A percentile compares a stretch with the other conserved stretches of the same genome.
phyloP scores from a whole-genome alignment of 2,888 invertebrate genomes.

The Gymnosoma rotundatum region DNA sequence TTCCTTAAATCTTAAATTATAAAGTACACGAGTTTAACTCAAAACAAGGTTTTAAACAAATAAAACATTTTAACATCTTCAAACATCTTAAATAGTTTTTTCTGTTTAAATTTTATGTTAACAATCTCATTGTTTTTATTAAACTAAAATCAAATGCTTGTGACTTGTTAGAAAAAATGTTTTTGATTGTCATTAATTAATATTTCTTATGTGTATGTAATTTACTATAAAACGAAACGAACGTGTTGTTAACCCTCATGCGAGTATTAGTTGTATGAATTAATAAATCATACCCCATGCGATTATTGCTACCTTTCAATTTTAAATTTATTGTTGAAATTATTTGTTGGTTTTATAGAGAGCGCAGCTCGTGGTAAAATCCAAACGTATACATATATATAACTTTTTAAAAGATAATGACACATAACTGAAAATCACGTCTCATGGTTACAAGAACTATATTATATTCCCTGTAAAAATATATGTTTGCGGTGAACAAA shows the following conservation, averaged over 20 bases:
- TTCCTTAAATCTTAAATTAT: background rate
- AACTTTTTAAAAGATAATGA: too few relatives aligned
- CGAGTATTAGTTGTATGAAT: background rate
- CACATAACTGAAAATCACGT: too few relatives aligned
- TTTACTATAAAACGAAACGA: constrained; percentile 27
- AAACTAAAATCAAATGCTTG: constrained; percentile 26
- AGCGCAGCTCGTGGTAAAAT: too few relatives aligned
- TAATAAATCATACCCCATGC: background rate
- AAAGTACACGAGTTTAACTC: constrained; percentile 13
- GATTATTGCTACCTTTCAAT: too few relatives aligned
- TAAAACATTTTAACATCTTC: constrained; percentile 17
- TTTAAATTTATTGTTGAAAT: too few relatives aligned
- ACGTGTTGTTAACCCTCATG: constrained; percentile 40
- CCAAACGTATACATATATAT: too few relatives aligned
- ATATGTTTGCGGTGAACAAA: too few relatives aligned
- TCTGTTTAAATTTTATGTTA: constrained; percentile 5
- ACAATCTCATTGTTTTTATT: constrained; percentile 40
- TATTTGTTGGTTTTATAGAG: too few relatives aligned
- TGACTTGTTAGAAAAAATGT: constrained; percentile 11
- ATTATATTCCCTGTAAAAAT: too few relatives aligned
- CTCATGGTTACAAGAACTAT: too few relatives aligned
- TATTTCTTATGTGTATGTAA: constrained; percentile 23
- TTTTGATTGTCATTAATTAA: constrained; percentile 54
- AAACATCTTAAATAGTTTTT: constrained; percentile 51
- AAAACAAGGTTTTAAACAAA: constrained; percentile 31